Evolutionary conservation across 2,113 vertebrate genomes (phyloP).

Genomic region (Proteles cristata): DNA sequence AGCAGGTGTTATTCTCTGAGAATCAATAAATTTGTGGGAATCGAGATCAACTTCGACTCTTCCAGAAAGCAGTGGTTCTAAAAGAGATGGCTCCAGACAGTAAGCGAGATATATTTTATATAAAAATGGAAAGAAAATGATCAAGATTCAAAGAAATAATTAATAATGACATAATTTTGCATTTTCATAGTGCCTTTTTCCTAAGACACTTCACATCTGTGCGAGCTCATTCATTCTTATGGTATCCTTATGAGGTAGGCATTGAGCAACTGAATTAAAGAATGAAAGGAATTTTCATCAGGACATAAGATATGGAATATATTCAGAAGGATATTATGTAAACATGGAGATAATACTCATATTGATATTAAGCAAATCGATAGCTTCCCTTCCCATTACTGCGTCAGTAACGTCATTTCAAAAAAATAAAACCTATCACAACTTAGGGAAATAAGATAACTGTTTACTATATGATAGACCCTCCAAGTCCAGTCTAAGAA

Average conservation of each 20-base stretch:
- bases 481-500: slow-evolving; percentile 30
- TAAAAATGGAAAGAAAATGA: neutral
- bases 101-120: neutral
- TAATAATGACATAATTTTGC: slow-evolving; percentile 27
- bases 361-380: slow-evolving; percentile 47
- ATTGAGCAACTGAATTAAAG: slow-evolving; percentile 12
- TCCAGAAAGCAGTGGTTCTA: slow-evolving; percentile 62
- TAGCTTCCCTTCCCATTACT: slow-evolving; percentile 37
- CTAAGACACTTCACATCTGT: slow-evolving; percentile 16
- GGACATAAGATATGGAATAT: neutral
- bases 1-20: slow-evolving; percentile 49
- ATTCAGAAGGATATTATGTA: slow-evolving; percentile 66
- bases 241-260: neutral
- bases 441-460: slow-evolving; percentile 61
- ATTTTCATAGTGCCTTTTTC: slow-evolving; percentile 32
- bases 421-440: slow-evolving; percentile 49
- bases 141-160: slow-evolving; percentile 58
- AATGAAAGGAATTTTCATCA: slow-evolving; percentile 42
- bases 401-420: slow-evolving; percentile 53
- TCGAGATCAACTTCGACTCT: slow-evolving; percentile 67
- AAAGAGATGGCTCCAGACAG: slow-evolving; percentile 61
- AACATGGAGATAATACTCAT: slow-evolving; percentile 47
- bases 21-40: slow-evolving; percentile 63
- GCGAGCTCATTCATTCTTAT: slow-evolving; percentile 62
- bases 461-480: slow-evolving; percentile 47